Evolutionary conservation across 1,140 invertebrate genomes (phyloP), one percentile per base, ranked within the genome.

Genomic region (Drosophila oshimai): DNA sequence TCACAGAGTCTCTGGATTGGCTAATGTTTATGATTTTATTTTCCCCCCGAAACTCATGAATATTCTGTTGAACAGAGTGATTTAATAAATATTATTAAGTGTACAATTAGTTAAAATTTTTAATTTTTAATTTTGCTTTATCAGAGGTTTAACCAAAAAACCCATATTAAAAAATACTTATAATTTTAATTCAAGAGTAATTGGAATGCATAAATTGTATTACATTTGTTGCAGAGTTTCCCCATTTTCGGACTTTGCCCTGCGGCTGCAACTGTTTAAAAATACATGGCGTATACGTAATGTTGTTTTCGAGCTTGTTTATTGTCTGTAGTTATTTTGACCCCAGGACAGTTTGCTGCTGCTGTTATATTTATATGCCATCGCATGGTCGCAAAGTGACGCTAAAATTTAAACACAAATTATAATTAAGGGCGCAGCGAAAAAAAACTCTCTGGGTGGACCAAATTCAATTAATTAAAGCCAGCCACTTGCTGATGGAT

Each of bases 391-490:
- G n/a, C 46, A 33, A 53, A 39, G 31, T 28, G 42, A 13, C 13
- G 6, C 29, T 44, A 44, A 50, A 71, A 47, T 47, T 72, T 33
- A 61, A 69, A 51, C 28, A 18, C 22, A 28, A 62, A 73, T 72
- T 72, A 71, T 61, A 61, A 53, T 62, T 70, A 60, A 60, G 39
- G 37, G 9, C 13, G 39, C 0, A n/a, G 5, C 15, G 13, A 3
- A 6, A 17, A 39, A 28, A 26, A 46, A 10, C 28, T 18, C 15
- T 18, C 7, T 10, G 31, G 36, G 55, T 26, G 53, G 2, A 9
- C 15, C 15, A 50, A 45, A 44, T 33, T 37, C 68, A 72, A 72
- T 72, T 72, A 72, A 72, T 71, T 71, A 60, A 39, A 49, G 41
- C n/a, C 42, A 6, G 15, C 20, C 44, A 26, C 18, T 34, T 5